These are phyloP conservation scores for Rhinophrynus dorsalis DNA, from an alignment of 2,797 vertebrate species.

Conservation along the genomic window DNA sequence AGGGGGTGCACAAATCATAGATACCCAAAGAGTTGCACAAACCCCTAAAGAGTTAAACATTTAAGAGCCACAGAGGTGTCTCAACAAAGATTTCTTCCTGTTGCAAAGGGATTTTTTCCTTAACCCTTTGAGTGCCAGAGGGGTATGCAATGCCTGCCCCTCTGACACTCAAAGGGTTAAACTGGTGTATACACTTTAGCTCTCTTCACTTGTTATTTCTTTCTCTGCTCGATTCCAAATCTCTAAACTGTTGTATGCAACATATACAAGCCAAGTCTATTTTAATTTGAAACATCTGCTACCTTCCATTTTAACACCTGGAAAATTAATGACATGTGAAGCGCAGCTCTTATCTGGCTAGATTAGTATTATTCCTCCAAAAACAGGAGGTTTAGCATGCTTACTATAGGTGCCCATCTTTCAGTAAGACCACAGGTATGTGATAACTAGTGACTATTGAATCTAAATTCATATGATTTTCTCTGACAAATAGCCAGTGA, in stretches of 20 bases:
- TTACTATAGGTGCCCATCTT: constrained; percentile 22
- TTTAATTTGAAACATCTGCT: constrained; percentile 48
- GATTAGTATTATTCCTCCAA: constrained; percentile 49
- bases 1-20: too few species aligned
- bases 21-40: too few species aligned
- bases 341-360: constrained; percentile 51
- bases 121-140: too few species aligned
- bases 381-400: constrained; percentile 51
- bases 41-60: too few species aligned
- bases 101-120: too few species aligned
- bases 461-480: neutral
- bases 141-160: too few species aligned
- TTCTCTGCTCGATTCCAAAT: constrained; percentile 10
- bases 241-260: constrained; percentile 14
- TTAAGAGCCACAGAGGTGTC: too few species aligned
- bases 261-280: constrained; percentile 33
- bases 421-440: constrained; percentile 5
- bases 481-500: neutral
- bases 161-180: too few species aligned
- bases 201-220: constrained; percentile 11
- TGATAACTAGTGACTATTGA: constrained; percentile 26
- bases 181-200: neutral
- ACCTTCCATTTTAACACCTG: constrained; percentile 51
- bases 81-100: too few species aligned
- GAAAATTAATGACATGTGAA: constrained; percentile 47